Conservation (phyloP, 2,113 vertebrate genomes). For the Chrysemys picta region DNA sequence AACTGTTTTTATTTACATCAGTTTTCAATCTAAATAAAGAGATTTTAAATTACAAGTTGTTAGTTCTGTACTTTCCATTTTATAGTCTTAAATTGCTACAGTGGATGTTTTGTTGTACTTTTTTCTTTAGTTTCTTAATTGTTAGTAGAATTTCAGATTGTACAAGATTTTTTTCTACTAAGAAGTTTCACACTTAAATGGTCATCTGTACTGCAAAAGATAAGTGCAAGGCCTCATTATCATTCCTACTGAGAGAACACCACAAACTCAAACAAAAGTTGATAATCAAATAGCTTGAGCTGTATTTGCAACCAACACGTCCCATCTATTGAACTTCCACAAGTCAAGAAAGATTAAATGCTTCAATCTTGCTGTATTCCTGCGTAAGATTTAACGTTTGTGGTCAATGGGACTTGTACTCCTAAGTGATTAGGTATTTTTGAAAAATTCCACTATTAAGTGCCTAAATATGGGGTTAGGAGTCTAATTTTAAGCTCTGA, state of each 20-base stretch:
- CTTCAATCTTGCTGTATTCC: background rate
- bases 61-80: background rate
- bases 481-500: background rate
- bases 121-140: conserved; percentile 9
- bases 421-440: background rate
- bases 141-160: background rate
- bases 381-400: background rate
- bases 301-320: background rate
- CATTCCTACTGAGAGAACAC: background rate
- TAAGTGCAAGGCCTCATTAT: background rate
- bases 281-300: background rate
- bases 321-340: background rate
- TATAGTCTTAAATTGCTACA: background rate
- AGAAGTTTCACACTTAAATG: background rate
- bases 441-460: background rate
- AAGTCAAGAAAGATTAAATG: background rate
- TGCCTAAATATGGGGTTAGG: no score
- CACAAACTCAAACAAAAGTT: background rate
- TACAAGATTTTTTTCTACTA: background rate
- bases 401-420: background rate
- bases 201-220: conserved; percentile 8
- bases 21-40: no score
- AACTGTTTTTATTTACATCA: no score
- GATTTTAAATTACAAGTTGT: background rate
- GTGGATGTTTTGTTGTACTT: background rate